Conservation (phyloP, 2,888 invertebrate genomes). For the Entomobrya multifasciata region DNA sequence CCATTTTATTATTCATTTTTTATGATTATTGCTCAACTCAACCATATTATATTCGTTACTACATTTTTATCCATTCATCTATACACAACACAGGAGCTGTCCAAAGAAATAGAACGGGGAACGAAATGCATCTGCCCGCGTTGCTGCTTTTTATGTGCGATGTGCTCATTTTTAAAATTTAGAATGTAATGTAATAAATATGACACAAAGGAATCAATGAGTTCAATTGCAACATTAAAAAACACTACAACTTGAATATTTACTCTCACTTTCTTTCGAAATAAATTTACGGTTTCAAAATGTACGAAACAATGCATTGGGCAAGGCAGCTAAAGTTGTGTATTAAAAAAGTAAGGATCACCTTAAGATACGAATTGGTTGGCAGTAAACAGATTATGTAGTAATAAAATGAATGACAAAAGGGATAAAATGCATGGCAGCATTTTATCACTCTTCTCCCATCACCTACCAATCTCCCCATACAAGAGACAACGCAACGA, state of each 20-base stretch:
- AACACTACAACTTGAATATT: constrained; percentile 21
- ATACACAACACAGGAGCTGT: not conserved
- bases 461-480: constrained; percentile 9
- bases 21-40: not conserved
- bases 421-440: not conserved
- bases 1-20: too few species aligned
- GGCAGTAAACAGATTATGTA: constrained; percentile 7
- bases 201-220: constrained; percentile 67
- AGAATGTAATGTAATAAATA: constrained; percentile 45
- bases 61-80: not conserved
- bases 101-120: not conserved
- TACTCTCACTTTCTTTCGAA: not conserved
- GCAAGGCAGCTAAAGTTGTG: not conserved
- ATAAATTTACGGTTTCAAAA: not conserved
- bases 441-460: not conserved
- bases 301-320: not conserved
- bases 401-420: not conserved
- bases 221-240: constrained; percentile 57
- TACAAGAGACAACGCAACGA: not conserved
- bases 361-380: not conserved
- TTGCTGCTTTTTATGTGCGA: not conserved
- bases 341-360: not conserved
- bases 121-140: not conserved
- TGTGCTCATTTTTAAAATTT: constrained; percentile 21
- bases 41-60: not conserved